Conservation (phyloP, 2,797 vertebrate species). For the Gastrophryne carolinensis region DNA sequence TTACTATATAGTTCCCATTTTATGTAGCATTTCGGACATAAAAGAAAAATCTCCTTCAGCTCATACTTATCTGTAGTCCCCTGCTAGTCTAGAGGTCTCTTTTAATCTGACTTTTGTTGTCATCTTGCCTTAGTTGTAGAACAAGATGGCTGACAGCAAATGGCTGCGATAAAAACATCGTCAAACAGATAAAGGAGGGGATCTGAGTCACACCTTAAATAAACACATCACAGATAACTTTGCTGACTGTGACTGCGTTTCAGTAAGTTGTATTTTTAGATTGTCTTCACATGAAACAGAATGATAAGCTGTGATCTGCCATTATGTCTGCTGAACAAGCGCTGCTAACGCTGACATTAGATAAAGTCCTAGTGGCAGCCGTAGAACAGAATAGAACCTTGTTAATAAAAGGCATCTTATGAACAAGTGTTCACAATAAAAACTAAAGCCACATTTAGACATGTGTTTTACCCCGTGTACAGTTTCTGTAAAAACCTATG, state of each 20-base stretch:
- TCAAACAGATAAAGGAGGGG: neutral
- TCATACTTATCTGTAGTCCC: no score
- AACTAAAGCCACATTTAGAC: neutral
- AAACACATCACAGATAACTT: neutral
- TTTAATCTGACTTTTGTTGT: neutral
- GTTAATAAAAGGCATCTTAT: slow-evolving; percentile 42
- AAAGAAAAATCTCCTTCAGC: no score
- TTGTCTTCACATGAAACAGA: neutral
- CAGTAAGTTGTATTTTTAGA: slow-evolving; percentile 30
- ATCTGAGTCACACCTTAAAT: slow-evolving; percentile 1
- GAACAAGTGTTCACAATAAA: slow-evolving; percentile 28
- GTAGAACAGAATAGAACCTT: slow-evolving; percentile 4
- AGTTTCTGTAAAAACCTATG: no score
- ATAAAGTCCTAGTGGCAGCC: slow-evolving; percentile 27
- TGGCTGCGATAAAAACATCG: slow-evolving; percentile 4
- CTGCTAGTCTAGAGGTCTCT: no score
- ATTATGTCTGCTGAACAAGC: slow-evolving; percentile 1
- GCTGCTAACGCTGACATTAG: slow-evolving; percentile 1
- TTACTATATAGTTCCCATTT: no score
- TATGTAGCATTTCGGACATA: no score
- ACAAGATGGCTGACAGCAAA: slow-evolving; percentile 8
- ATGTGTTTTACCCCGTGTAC: neutral
- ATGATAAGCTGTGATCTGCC: slow-evolving; percentile 34
- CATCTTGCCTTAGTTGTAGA: neutral
- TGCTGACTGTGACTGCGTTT: slow-evolving; percentile 13